phyloP scores from a whole-genome alignment of 2,797 vertebrate genomes.

The Geotrypetes seraphini region DNA sequence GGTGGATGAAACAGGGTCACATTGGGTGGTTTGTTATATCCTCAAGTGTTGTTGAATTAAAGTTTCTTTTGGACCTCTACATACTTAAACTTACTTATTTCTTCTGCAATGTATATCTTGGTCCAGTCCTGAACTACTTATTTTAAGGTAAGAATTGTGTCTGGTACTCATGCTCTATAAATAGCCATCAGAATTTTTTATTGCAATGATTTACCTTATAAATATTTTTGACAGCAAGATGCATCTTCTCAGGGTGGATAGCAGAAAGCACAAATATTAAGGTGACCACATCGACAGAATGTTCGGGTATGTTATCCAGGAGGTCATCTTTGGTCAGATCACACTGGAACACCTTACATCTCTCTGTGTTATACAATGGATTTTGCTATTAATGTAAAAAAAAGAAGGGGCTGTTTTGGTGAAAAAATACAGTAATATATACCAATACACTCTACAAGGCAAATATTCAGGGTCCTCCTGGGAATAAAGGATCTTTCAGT shows the following conservation, averaged over 20 bases:
- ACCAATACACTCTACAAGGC: neutral
- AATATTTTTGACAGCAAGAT: slow-evolving; percentile 68
- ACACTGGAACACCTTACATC: slow-evolving; percentile 85
- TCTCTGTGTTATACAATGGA: slow-evolving; percentile 58
- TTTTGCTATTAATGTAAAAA: slow-evolving; percentile 64
- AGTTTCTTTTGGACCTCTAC: too few species aligned
- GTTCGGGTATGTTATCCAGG: slow-evolving; percentile 53
- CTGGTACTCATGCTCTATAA: too few species aligned
- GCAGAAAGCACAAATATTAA: slow-evolving; percentile 92
- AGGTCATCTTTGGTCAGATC: slow-evolving; percentile 85
- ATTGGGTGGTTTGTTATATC: too few species aligned
- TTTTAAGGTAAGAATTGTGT: too few species aligned
- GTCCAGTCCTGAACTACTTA: too few species aligned
- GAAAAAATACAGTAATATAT: neutral
- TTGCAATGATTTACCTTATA: slow-evolving; percentile 59
- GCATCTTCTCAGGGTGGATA: slow-evolving; percentile 91
- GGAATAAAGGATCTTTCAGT: too few species aligned
- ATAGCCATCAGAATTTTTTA: too few species aligned
- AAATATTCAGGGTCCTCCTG: too few species aligned
- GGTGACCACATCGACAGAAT: slow-evolving; percentile 71
- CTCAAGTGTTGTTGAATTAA: too few species aligned
- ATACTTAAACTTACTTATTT: too few species aligned
- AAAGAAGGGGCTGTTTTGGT: slow-evolving; percentile 4
- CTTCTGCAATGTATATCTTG: too few species aligned
- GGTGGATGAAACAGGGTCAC: too few species aligned